A percentile compares a stretch with the other conserved stretches of the same genome.
These are phyloP conservation scores for Pilophorus perplexus DNA, from an alignment of 2,888 invertebrate species.

Conservation along the genomic window DNA sequence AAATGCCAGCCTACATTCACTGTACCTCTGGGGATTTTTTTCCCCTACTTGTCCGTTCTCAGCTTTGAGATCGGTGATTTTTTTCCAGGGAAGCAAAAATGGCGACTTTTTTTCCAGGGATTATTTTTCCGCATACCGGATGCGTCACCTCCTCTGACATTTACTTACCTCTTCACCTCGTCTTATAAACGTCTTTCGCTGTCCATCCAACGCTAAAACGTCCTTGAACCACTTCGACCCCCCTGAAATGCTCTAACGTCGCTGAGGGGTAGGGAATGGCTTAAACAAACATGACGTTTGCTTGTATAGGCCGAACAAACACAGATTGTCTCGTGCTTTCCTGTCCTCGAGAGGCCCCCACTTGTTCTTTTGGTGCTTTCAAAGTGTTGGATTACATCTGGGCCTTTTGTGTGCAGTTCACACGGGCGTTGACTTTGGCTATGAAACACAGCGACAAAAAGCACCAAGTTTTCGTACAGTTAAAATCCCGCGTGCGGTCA, in stretches of 20 bases:
- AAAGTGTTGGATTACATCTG: slow-evolving; percentile 31
- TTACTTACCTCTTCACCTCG: no score
- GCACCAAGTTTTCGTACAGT: no score
- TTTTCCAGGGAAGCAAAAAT: no score
- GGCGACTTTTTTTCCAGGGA: no score
- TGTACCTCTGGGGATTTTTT: no score
- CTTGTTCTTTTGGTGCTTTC: slow-evolving; percentile 28
- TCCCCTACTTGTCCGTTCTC: no score
- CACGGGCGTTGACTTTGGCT: slow-evolving; percentile 18
- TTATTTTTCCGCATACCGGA: no score
- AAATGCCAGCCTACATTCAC: no score
- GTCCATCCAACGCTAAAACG: neutral
- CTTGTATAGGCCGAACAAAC: slow-evolving; percentile 25
- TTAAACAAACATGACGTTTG: slow-evolving; percentile 30
- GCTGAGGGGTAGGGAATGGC: slow-evolving; percentile 7
- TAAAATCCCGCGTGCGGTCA: no score
- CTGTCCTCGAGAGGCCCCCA: slow-evolving; percentile 5
- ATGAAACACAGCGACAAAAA: neutral
- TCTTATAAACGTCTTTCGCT: no score
- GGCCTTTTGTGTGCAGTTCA: slow-evolving; percentile 26
- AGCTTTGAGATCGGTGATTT: no score
- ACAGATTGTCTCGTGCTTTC: slow-evolving; percentile 30
- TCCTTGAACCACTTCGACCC: neutral
- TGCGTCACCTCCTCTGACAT: no score
- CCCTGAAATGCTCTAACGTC: slow-evolving; percentile 15